Evolutionary conservation across 2,113 vertebrate species (phyloP), one percentile per base, ranked within the genome.

Genomic region (Vicugna pacos): DNA sequence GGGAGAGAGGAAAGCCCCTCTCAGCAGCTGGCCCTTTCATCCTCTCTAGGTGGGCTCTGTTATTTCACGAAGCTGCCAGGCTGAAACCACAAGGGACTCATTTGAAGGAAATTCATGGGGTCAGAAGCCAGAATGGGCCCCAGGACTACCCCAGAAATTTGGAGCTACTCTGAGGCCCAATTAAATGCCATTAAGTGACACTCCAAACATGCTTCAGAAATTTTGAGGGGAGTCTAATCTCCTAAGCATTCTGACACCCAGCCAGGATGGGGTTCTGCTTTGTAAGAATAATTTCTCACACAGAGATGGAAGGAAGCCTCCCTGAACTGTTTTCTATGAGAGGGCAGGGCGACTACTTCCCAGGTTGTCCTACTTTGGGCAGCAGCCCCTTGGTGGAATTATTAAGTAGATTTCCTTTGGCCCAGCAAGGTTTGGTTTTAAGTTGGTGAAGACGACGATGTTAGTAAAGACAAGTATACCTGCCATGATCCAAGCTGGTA

Each of bases 171-270:
- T 46, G 32, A 38, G 20, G 28, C 28, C 60, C 86, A 94, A n/a
- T 69, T 75, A 81, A 73, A 60, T 52, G 58, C 54, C 60, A 82
- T 50, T 75, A 76, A 67, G 52, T 19, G 60, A 94, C 87, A 82
- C 50, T 94, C 32, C 32, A 67, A 87, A 75, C n/a, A 60, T 24
- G 52, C 16, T 81, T 82, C 75, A 91, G 69, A 76, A 91, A 94
- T 52, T 38, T 82, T 58, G 50, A 12, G 82, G 48, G 32, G 76
- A 69, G 32, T 60, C 50, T 50, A 72, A 30, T 56, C 54, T 64
- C 85, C 52, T 69, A 46, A 30, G 50, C 54, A 48, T 73, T 42
- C 73, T 91, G 50, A 91, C 32, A 67, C n/a, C 38, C 30, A 35
- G 60, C 60, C 88, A 87, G 69, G 26, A 69, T 52, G 50, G 46